Evolutionary conservation across 2,888 invertebrate genomes (phyloP).

Genomic region (Hirtodrosophila duncani): DNA sequence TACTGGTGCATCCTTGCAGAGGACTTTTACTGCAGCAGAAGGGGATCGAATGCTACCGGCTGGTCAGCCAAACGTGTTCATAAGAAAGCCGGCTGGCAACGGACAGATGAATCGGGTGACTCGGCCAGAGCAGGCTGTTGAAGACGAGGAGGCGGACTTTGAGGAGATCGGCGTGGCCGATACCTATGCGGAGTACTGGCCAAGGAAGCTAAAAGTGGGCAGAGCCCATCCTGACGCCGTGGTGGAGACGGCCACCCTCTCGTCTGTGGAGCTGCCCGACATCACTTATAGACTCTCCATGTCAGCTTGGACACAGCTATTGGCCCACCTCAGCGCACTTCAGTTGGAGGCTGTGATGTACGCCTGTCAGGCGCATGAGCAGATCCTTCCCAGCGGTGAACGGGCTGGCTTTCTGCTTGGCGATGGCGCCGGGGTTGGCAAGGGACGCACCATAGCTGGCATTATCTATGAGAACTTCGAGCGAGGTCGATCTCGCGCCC

Average conservation of each 20-base stretch:
- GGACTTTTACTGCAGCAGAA: constrained; percentile 4
- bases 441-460: constrained; percentile 98
- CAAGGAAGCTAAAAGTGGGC: constrained; percentile 94
- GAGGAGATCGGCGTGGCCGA: constrained; percentile 98
- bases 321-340: constrained; percentile 92
- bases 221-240: constrained; percentile 98
- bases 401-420: constrained; percentile 97
- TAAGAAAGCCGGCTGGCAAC: neutral
- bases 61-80: neutral
- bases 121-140: constrained; percentile 20
- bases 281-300: constrained; percentile 90
- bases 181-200: constrained; percentile 99
- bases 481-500: constrained; percentile 92
- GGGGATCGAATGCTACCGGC: constrained; percentile 14
- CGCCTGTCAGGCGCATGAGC: constrained; percentile 96
- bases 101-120: too few relatives aligned
- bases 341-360: constrained; percentile 98
- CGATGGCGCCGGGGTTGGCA: constrained; percentile 98
- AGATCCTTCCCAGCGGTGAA: constrained; percentile 90
- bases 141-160: constrained; percentile 91
- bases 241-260: constrained; percentile 98
- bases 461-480: constrained; percentile 98
- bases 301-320: constrained; percentile 89
- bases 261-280: constrained; percentile 95
- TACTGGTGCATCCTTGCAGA: neutral